A percentile compares a stretch with the other conserved stretches of the same genome.
These are phyloP conservation scores for Drosophila austrosaltans DNA, from an alignment of 2,888 invertebrate species.

Conservation along the genomic window DNA sequence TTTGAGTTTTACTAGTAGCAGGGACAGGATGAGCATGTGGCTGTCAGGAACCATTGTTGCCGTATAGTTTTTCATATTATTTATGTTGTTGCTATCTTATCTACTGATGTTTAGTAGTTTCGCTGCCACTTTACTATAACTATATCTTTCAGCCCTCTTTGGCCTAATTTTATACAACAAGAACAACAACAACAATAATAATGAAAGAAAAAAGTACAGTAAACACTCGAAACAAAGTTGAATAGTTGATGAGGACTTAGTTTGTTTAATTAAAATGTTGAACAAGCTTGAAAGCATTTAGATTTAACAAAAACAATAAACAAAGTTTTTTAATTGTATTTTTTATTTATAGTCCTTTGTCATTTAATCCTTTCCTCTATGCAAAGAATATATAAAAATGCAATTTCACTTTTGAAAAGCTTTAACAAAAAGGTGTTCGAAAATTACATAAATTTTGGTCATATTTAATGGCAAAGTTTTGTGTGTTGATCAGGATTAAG, in stretches of 20 bases:
- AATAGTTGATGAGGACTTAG: neutral
- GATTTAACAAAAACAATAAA: neutral
- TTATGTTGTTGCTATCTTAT: slow-evolving; percentile 46
- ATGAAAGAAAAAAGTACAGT: slow-evolving; percentile 23
- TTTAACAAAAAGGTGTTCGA: too few species aligned
- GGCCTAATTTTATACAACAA: slow-evolving; percentile 23
- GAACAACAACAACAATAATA: neutral
- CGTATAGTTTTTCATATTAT: slow-evolving; percentile 26
- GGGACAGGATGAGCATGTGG: slow-evolving; percentile 31
- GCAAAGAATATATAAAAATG: neutral
- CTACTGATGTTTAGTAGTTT: slow-evolving; percentile 49
- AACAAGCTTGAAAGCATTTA: neutral
- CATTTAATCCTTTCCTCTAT: neutral
- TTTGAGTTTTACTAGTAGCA: neutral
- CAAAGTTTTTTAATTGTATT: neutral
- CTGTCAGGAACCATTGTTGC: slow-evolving; percentile 57
- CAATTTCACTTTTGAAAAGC: too few species aligned
- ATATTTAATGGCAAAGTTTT: too few species aligned
- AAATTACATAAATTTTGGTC: slow-evolving; percentile 30
- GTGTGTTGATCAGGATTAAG: too few species aligned
- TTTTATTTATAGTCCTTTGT: neutral
- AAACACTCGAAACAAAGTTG: slow-evolving; percentile 25
- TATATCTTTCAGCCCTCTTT: slow-evolving; percentile 23
- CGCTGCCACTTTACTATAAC: slow-evolving; percentile 56
- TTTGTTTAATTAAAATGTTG: neutral